Conservation (phyloP, 37 sponge, comb jelly and placozoan species). For the Bolinopsis microptera region DNA sequence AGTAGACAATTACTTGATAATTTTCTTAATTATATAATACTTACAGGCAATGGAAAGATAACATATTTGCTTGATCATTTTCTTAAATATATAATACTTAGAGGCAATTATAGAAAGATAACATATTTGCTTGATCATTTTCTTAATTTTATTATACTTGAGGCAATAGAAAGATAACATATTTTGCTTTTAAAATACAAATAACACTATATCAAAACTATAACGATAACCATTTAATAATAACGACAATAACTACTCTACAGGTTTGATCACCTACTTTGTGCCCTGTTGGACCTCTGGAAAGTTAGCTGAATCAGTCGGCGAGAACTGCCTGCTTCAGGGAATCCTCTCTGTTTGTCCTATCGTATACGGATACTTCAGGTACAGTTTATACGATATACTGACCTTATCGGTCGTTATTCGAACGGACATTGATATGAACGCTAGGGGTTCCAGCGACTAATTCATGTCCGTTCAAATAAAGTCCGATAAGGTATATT, state of each 20-base stretch:
- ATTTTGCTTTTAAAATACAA: neutral
- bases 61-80: neutral
- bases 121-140: neutral
- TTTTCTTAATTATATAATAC: neutral
- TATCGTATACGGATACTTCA: conserved; percentile 13
- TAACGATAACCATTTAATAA: neutral
- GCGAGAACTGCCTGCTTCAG: neutral
- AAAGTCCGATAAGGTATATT: too few relatives aligned
- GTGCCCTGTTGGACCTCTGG: conserved; percentile 16
- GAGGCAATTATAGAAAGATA: neutral
- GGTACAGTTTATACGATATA: too few relatives aligned
- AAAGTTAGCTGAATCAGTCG: conserved; percentile 50
- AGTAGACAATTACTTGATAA: neutral
- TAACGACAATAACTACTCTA: too few relatives aligned
- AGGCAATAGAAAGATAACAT: neutral
- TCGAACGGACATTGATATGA: too few relatives aligned
- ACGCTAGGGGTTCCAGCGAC: too few relatives aligned
- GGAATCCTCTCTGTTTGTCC: neutral
- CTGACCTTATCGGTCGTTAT: too few relatives aligned
- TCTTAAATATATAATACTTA: neutral
- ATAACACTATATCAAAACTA: neutral
- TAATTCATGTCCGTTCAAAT: too few relatives aligned
- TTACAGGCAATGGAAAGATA: neutral
- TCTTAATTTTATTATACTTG: neutral
- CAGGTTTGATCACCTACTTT: conserved; percentile 55